Percentiles rank a stretch among this genome's conserved stretches.
These are phyloP conservation scores for Papilio xuthus DNA, from an alignment of 1,140 invertebrate species.

Conservation along the genomic window DNA sequence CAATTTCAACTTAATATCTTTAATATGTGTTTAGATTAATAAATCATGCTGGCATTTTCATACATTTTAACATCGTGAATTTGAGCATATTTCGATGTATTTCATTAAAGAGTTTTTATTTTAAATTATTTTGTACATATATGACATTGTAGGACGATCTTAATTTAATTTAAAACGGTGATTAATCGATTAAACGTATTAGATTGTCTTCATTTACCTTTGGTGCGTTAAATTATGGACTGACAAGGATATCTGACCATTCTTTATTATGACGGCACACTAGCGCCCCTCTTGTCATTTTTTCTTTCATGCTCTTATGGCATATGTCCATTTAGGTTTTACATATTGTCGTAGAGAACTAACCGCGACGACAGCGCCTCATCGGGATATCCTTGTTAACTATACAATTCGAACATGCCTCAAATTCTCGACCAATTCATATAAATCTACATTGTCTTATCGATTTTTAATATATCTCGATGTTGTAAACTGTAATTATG, in stretches of 20 bases:
- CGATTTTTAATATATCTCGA: neutral
- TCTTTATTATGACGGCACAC: too few relatives aligned
- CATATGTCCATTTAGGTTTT: too few relatives aligned
- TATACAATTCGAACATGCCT: neutral
- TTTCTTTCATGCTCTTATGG: too few relatives aligned
- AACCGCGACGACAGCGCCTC: too few relatives aligned
- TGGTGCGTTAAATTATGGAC: neutral
- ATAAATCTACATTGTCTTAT: neutral
- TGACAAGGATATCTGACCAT: neutral
- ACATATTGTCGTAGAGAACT: too few relatives aligned
- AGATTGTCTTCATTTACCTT: neutral
- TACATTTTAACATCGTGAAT: constrained; percentile 1
- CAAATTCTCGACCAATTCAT: neutral
- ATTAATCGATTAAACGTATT: neutral
- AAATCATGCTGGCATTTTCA: constrained; percentile 12
- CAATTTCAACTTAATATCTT: neutral
- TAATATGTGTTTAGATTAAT: constrained; percentile 1
- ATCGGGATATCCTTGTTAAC: too few relatives aligned
- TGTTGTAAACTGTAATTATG: neutral
- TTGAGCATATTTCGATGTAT: constrained; percentile 15
- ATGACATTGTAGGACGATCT: neutral
- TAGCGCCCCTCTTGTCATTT: too few relatives aligned
- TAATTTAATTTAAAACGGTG: neutral
- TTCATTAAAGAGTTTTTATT: neutral
- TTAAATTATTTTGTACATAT: neutral